Base-by-base conservation (phyloP, 1,140 invertebrate genomes). In the Drosophila aff. region DNA sequence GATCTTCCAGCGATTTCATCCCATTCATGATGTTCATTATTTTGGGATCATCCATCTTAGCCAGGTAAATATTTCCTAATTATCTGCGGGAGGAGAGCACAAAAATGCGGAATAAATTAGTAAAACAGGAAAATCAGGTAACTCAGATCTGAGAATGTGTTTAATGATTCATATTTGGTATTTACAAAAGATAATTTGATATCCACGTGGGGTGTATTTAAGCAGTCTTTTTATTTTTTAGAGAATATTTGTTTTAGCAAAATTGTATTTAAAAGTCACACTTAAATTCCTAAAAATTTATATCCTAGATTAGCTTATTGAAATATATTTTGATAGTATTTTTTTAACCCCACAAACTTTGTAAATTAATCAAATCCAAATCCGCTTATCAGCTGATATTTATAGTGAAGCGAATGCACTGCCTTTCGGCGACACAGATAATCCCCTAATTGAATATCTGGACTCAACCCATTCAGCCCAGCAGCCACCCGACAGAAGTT, bases 11-110 rank as follows among this genome's bases (percentile, higher is more conserved):
- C 15, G 84, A 55, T 55, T 87, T 87, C 67, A 76, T 68, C 49
- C 84, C 84, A 65, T 87, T 87, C 50, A 79, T 82, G 36, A 87
- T 67, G 62, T 78, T 87, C 77, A 84, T 89, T 52, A 87, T 61
- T 81, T 87, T 87, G 18, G 84, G 68, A 43, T 89, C 84, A 68
- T 84, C 84, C 84, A 87, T 87, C 28, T 46, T 78, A 43, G 28
- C 15, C 44, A 52, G 61, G 38, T 44, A 40, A 23, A 68, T 62
- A 28, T 57, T 69, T 65, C 21, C 53, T 67, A 9, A 44, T 76
- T 76, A 44, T 58, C 84, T 86, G 61, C 3, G 66, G 62, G 23
- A 7, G n/a, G 38, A 67, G 10, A 68, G 31, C 8, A 33, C 21
- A 49, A 15, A 52, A 66, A 36, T 16, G 62, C 15, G 8, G 46